These are phyloP conservation scores for Phoebastria nigripes DNA, from an alignment of 2,797 vertebrate genomes.

Conservation along the genomic window DNA sequence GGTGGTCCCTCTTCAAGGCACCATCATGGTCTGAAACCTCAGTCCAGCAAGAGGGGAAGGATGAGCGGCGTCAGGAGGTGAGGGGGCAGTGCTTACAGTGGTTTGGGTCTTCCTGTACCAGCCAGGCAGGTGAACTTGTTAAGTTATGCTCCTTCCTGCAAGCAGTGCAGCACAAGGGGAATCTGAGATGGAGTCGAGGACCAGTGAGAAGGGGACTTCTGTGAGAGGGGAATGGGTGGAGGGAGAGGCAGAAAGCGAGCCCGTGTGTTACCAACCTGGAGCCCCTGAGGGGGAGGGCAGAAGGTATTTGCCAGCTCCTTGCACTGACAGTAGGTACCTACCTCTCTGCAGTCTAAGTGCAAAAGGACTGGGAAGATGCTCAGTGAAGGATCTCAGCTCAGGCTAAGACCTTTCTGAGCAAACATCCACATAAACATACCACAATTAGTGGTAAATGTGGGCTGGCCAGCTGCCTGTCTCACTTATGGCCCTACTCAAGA, in stretches of 20 bases:
- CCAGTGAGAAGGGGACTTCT: not conserved
- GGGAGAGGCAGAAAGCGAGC: not conserved
- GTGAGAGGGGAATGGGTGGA: accelerated
- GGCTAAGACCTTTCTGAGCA: not conserved
- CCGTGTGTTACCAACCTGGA: accelerated
- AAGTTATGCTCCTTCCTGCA: not conserved
- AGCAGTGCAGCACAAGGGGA: not conserved
- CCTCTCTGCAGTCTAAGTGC: not conserved
- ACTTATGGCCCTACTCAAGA: not conserved
- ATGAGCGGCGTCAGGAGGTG: not conserved
- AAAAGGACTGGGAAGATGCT: not conserved
- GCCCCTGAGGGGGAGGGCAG: accelerated
- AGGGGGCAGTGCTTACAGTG: not conserved
- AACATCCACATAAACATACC: not conserved
- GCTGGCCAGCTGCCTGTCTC: not conserved
- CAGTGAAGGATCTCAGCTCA: not conserved
- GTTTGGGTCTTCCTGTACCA: not conserved
- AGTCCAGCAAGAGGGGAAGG: not conserved
- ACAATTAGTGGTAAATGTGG: not conserved
- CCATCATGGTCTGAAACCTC: not conserved
- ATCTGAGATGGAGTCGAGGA: not conserved
- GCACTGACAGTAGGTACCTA: not conserved
- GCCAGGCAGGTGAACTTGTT: not conserved
- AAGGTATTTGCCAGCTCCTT: not conserved
- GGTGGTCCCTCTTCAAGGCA: conserved; percentile 13